A percentile compares a stretch with the other conserved stretches of the same genome.
phyloP scores from a whole-genome alignment of 2,888 invertebrate genomes.

The Cosmorhoe ocellata region DNA sequence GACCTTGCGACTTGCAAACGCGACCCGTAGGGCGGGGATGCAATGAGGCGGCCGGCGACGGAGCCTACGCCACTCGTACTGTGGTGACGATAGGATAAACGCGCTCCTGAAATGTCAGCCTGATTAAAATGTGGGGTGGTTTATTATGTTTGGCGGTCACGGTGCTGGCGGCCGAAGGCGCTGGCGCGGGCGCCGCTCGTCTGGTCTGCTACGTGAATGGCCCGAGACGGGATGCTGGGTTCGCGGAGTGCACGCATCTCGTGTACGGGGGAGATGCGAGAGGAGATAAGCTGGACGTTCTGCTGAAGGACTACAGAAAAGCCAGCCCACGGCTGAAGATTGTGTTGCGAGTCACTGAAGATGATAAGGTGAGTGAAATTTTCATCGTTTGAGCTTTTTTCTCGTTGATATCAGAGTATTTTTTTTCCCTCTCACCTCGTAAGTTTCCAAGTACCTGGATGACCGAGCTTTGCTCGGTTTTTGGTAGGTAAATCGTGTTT shows the following conservation, averaged over 20 bases:
- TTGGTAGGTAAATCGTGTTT: too few relatives aligned
- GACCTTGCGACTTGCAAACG: slow-evolving; percentile 55
- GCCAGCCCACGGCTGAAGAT: slow-evolving; percentile 78
- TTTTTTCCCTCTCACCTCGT: too few relatives aligned
- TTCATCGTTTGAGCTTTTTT: neutral
- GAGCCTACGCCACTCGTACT: slow-evolving; percentile 63
- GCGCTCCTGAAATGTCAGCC: slow-evolving; percentile 39
- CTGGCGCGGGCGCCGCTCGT: slow-evolving; percentile 75
- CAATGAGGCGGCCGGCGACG: slow-evolving; percentile 57
- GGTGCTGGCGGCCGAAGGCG: slow-evolving; percentile 56
- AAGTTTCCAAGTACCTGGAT: too few relatives aligned
- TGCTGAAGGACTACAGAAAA: slow-evolving; percentile 76
- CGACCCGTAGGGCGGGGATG: slow-evolving; percentile 67
- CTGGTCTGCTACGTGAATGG: slow-evolving; percentile 73
- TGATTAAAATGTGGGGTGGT: slow-evolving; percentile 60
- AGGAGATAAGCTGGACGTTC: slow-evolving; percentile 66
- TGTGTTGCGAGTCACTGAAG: slow-evolving; percentile 78
- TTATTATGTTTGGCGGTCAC: slow-evolving; percentile 60
- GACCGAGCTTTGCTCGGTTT: too few relatives aligned
- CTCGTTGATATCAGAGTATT: neutral
- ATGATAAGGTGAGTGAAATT: slow-evolving; percentile 81
- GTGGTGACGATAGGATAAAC: slow-evolving; percentile 68
- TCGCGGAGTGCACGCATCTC: slow-evolving; percentile 78
- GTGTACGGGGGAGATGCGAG: slow-evolving; percentile 72
- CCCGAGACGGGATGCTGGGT: slow-evolving; percentile 48